Evolutionary conservation across 2,888 invertebrate species (phyloP), one percentile per base, ranked within the genome.

Genomic region (Hipparchia sbordonii): DNA sequence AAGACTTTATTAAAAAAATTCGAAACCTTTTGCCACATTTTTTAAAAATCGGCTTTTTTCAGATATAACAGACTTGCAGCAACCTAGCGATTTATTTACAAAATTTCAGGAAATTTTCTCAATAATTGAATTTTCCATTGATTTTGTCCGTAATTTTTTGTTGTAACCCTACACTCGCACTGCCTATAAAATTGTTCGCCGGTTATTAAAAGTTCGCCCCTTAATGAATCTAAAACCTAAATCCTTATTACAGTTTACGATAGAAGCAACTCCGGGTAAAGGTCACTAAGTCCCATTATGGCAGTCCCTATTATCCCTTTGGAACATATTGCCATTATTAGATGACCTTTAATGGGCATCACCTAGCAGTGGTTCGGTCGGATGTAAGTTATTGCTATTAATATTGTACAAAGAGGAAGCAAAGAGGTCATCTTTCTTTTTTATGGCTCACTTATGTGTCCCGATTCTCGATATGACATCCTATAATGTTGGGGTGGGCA

Each of bases 141-240:
- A 23, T 13, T 56, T 56, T 8, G 8, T 57, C 57, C 8, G 23
- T 8, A 23, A 7, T 13, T 23, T 23, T 8, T 2, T 8, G 13
- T 57, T 23, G 57, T 57, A 23, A 57, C 57, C 57, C 23, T 57
- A 23, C 39, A 8, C 69, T 54, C 60, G 61, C 62, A 70, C 62
- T 54, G 62, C 54, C 82, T 82, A 87, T 87, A 87, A 89, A 87
- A 87, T 84, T 82, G 82, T 83, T 83, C 77, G 65, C 70, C 73
- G 82, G 87, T 90, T 90, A 90, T 90, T 91, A 90, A 89, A 91
- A 90, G 85, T 91, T 90, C 81, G 74, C 82, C 88, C 89, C 87
- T 85, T 90, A 90, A 91, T 84, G 84, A 83, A 84, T 87, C 84
- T 82, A 83, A 85, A 84, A 82, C 86, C 81, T 48, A 84, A 88